Percentiles rank a stretch among this genome's conserved stretches.
Conservation (phyloP, 2,888 invertebrate species). For the Caenorhabditis uteleia region DNA sequence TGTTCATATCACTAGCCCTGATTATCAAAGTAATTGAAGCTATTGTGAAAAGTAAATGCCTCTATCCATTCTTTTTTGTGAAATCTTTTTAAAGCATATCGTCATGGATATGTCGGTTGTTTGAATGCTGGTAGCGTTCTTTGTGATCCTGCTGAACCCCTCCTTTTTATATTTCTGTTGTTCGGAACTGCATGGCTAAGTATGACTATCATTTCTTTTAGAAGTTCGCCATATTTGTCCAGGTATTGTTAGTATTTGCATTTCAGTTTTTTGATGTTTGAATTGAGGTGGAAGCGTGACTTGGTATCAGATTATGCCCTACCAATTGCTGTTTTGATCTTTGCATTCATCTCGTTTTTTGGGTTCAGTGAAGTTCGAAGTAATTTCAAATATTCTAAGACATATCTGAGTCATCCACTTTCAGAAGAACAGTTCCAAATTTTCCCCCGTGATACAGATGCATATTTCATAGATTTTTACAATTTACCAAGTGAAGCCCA, state of each 20-base stretch:
- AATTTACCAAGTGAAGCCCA: conserved; percentile 71
- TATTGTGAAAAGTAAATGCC: conserved; percentile 22
- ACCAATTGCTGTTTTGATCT: conserved; percentile 39
- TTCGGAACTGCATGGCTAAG: conserved; percentile 59
- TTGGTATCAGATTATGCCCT: conserved; percentile 50
- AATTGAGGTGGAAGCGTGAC: conserved; percentile 37
- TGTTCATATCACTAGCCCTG: conserved; percentile 44
- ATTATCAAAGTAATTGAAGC: conserved; percentile 41
- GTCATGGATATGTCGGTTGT: conserved; percentile 29
- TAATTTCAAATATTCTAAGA: conserved; percentile 61
- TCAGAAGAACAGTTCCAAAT: conserved; percentile 42
- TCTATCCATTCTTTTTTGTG: background rate
- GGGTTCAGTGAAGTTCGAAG: conserved; percentile 36
- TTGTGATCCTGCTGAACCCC: conserved; percentile 41
- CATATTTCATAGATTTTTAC: conserved; percentile 69
- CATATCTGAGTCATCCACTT: background rate
- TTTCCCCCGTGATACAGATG: conserved; percentile 28
- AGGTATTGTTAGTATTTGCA: conserved; percentile 10
- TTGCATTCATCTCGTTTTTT: conserved; percentile 37
- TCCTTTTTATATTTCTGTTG: conserved; percentile 54
- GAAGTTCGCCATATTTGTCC: conserved; percentile 37
- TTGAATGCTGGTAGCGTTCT: conserved; percentile 8
- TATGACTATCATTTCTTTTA: conserved; percentile 34
- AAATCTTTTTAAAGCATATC: conserved; percentile 9
- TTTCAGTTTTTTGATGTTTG: no score